phyloP scores from a whole-genome alignment of 1,140 invertebrate species.

The Drosophila parvula region DNA sequence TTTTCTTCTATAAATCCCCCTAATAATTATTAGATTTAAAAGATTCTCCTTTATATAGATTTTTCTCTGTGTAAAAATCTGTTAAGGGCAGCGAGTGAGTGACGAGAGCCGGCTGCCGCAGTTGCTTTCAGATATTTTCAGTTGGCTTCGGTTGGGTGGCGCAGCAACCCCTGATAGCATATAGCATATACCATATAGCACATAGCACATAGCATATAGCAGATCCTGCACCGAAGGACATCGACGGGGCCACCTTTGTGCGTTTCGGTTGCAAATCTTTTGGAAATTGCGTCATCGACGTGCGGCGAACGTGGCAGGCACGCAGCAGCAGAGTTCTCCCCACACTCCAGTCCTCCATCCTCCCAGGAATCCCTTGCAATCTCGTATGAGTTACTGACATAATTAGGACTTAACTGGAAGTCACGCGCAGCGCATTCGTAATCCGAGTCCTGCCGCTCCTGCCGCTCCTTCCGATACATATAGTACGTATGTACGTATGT shows the following conservation, averaged over 20 bases:
- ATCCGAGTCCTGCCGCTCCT: constrained; percentile 54
- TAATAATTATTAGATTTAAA: neutral
- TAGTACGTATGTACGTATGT: constrained; percentile 5
- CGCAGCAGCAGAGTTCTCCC: constrained; percentile 47
- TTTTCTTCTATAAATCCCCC: too few relatives aligned
- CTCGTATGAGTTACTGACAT: constrained; percentile 80
- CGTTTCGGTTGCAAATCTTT: constrained; percentile 70
- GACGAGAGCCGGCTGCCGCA: constrained; percentile 51
- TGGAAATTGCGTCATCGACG: constrained; percentile 72
- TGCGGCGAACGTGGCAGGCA: constrained; percentile 70
- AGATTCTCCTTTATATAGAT: neutral
- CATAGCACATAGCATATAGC: constrained; percentile 4
- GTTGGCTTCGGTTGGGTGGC: constrained; percentile 38
- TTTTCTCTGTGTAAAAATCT: constrained; percentile 59
- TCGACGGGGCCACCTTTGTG: constrained; percentile 55
- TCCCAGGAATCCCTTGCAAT: constrained; percentile 51
- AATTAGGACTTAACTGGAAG: constrained; percentile 80
- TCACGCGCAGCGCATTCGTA: constrained; percentile 76
- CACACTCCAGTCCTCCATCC: constrained; percentile 9
- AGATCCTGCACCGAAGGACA: constrained; percentile 44
- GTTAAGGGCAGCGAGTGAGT: constrained; percentile 59
- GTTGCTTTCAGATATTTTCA: constrained; percentile 32
- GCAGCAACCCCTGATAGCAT: constrained; percentile 47
- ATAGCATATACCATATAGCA: neutral
- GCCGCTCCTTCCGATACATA: constrained; percentile 2